Conservation (phyloP, 2,888 invertebrate genomes). For the Drosophila rubida region DNA sequence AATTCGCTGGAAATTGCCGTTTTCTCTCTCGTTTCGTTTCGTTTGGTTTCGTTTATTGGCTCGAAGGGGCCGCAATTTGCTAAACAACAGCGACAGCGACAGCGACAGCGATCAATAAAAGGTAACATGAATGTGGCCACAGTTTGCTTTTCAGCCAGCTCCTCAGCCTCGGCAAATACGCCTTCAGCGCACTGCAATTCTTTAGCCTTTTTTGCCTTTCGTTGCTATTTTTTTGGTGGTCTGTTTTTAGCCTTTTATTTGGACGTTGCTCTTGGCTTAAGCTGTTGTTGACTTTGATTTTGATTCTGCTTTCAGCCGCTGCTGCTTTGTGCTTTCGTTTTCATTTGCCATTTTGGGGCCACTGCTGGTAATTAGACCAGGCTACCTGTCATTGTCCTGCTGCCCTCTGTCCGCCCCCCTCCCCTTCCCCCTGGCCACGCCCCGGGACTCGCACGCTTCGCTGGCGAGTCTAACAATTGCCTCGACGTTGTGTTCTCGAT, state of each 20-base stretch:
- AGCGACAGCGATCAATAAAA: constrained; percentile 24
- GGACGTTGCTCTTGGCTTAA: constrained; percentile 9
- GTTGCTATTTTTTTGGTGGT: background rate
- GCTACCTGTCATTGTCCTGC: constrained; percentile 39
- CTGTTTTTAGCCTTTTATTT: background rate
- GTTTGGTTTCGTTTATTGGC: constrained; percentile 17
- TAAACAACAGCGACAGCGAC: constrained; percentile 24
- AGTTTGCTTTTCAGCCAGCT: constrained; percentile 15
- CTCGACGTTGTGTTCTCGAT: constrained; percentile 25
- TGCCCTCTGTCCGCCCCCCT: background rate
- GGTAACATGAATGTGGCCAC: constrained; percentile 12
- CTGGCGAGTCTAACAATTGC: constrained; percentile 32
- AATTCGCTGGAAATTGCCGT: background rate
- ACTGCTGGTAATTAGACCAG: constrained; percentile 60
- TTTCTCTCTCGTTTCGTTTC: background rate
- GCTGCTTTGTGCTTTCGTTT: constrained; percentile 15
- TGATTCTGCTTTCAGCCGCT: background rate
- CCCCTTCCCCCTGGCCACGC: constrained; percentile 8
- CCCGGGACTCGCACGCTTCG: constrained; percentile 3
- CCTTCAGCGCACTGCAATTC: background rate
- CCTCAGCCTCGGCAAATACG: background rate
- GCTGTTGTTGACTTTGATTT: constrained; percentile 14
- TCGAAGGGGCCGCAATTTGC: constrained; percentile 18
- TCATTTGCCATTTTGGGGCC: constrained; percentile 15
- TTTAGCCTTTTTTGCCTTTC: background rate